These are phyloP conservation scores for Hemibagrus guttatus DNA, from an alignment of 2,797 vertebrate species.

Conservation along the genomic window DNA sequence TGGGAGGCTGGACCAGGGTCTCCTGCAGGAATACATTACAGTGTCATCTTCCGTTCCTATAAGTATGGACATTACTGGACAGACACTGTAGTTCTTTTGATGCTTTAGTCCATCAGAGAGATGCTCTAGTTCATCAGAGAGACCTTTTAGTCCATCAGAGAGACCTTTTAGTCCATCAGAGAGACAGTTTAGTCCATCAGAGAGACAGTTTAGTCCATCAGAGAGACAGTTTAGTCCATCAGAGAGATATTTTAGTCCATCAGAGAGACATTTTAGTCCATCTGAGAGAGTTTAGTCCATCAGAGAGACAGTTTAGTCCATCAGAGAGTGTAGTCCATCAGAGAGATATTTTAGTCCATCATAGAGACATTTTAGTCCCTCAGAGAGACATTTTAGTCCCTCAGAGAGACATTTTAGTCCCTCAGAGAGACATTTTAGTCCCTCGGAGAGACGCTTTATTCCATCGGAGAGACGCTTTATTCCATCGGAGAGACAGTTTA, in stretches of 20 bases:
- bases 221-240: not conserved
- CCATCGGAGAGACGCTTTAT: not conserved
- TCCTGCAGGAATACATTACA: constrained; percentile 38
- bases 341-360: not conserved
- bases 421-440: not conserved
- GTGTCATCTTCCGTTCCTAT: not conserved
- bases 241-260: not conserved
- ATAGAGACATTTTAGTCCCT: not conserved
- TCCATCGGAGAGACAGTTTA: not conserved
- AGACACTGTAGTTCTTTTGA: not conserved
- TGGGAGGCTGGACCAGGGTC: constrained; percentile 42
- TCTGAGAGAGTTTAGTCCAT: not conserved
- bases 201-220: not conserved
- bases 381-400: not conserved
- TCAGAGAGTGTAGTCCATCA: not conserved
- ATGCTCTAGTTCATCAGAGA: not conserved
- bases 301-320: not conserved
- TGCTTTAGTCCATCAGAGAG: not conserved
- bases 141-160: not conserved
- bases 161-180: not conserved
- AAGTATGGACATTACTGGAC: not conserved
- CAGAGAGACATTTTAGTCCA: not conserved
- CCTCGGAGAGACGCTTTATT: not conserved
- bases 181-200: not conserved
- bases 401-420: not conserved